Conservation (phyloP, 2,888 invertebrate genomes). For the Hemithea aestivaria region DNA sequence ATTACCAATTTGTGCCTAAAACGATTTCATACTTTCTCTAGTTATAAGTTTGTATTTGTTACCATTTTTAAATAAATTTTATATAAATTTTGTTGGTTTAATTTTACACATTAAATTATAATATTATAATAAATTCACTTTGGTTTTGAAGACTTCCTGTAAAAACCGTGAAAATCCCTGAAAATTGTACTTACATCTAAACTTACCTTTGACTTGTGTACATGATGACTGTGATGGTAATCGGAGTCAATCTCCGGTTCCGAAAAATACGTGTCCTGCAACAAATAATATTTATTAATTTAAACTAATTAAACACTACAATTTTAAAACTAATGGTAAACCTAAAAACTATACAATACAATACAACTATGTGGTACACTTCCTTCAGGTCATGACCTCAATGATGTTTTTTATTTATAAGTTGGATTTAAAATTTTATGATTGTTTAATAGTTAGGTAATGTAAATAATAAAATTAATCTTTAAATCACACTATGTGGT, state of each 20-base stretch:
- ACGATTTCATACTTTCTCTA: conserved; percentile 29
- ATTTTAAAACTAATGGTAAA: not conserved
- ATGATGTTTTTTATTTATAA: too few relatives aligned
- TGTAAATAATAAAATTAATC: too few relatives aligned
- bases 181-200: not conserved
- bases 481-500: too few relatives aligned
- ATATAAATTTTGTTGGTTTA: too few relatives aligned
- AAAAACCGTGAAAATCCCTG: not conserved
- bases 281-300: conserved; percentile 17
- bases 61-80: conserved; percentile 46
- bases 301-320: not conserved
- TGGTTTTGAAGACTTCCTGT: too few relatives aligned
- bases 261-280: conserved; percentile 92
- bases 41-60: conserved; percentile 44
- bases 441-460: too few relatives aligned
- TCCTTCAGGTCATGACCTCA: too few relatives aligned
- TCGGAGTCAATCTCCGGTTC: conserved; percentile 97
- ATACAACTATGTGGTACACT: too few relatives aligned
- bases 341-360: too few relatives aligned
- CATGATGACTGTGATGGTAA: conserved; percentile 95
- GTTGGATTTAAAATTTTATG: too few relatives aligned
- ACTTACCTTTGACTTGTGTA: conserved; percentile 94
- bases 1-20: conserved; percentile 15
- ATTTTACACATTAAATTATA: too few relatives aligned
- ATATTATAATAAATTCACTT: too few relatives aligned